These are phyloP conservation scores for Epinotia nisella DNA, from an alignment of 2,888 invertebrate species.

Conservation along the genomic window DNA sequence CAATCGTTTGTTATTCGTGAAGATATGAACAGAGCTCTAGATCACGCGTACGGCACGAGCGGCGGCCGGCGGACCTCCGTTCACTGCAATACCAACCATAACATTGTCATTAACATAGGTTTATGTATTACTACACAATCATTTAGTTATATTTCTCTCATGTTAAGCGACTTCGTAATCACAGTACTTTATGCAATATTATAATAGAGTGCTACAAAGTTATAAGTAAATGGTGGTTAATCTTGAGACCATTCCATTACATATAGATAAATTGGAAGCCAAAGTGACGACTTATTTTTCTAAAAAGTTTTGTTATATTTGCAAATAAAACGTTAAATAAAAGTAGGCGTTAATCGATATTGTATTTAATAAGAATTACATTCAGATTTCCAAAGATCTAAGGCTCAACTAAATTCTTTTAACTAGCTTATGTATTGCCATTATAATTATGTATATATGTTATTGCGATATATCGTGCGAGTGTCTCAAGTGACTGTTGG, in stretches of 20 bases:
- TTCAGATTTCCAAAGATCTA: conserved; percentile 82
- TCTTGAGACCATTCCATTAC: conserved; percentile 82
- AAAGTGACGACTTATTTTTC: conserved; percentile 84
- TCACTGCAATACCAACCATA: conserved; percentile 27
- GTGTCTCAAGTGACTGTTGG: conserved; percentile 42
- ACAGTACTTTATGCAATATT: conserved; percentile 58
- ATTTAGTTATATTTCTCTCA: conserved; percentile 47
- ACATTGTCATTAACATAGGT: conserved; percentile 51
- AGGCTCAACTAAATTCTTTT: conserved; percentile 80
- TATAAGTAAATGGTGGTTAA: conserved; percentile 69
- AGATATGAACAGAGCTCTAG: conserved; percentile 14
- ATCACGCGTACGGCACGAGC: neutral
- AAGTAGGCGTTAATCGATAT: conserved; percentile 72
- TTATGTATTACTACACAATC: conserved; percentile 49
- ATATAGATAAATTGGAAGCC: conserved; percentile 80
- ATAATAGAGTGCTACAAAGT: conserved; percentile 62
- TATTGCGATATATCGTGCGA: conserved; percentile 48
- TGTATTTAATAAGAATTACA: conserved; percentile 66
- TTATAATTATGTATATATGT: conserved; percentile 53
- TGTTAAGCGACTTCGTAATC: conserved; percentile 53
- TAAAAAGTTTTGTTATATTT: conserved; percentile 82
- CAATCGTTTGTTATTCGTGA: conserved; percentile 18
- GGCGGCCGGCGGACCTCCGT: neutral
- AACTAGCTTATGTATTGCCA: conserved; percentile 67
- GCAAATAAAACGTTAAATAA: conserved; percentile 76